phyloP scores from a whole-genome alignment of 2,113 vertebrate genomes.

The Glareola pratincola region DNA sequence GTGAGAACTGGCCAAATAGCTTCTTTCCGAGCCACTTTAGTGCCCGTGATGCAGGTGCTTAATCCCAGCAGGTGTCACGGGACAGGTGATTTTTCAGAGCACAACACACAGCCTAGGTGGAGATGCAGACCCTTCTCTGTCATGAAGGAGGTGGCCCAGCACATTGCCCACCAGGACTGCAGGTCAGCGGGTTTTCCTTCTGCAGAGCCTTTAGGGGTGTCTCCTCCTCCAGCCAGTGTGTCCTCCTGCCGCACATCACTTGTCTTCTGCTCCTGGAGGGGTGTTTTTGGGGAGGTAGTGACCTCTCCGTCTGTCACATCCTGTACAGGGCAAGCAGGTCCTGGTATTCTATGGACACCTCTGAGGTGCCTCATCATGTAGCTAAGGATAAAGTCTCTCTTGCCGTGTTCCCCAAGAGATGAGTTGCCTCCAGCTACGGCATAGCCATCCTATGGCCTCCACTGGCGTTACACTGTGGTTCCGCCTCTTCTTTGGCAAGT shows the following conservation, averaged over 20 bases:
- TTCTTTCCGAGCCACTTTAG: neutral
- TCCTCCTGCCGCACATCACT: neutral
- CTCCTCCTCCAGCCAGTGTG: neutral
- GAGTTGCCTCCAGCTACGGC: neutral
- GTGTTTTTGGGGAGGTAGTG: neutral
- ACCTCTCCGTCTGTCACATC: neutral
- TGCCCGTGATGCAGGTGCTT: neutral
- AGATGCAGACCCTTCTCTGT: neutral
- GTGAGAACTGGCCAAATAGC: neutral
- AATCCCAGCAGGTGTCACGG: neutral
- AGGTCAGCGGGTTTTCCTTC: neutral
- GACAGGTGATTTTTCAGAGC: neutral
- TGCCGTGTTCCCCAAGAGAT: neutral
- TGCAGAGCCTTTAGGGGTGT: neutral
- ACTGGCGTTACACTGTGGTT: neutral
- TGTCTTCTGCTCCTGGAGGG: neutral
- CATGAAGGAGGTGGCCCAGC: neutral
- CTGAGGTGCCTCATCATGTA: neutral
- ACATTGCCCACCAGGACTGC: neutral
- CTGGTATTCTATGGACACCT: neutral
- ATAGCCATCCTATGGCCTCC: neutral
- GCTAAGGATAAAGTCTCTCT: neutral
- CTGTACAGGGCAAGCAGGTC: neutral
- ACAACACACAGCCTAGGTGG: accelerated
- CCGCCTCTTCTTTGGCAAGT: neutral